A percentile compares a stretch with the other conserved stretches of the same genome.
phyloP scores from a whole-genome alignment of 2,797 vertebrate genomes.

The Petrocephalus schoutedeni region DNA sequence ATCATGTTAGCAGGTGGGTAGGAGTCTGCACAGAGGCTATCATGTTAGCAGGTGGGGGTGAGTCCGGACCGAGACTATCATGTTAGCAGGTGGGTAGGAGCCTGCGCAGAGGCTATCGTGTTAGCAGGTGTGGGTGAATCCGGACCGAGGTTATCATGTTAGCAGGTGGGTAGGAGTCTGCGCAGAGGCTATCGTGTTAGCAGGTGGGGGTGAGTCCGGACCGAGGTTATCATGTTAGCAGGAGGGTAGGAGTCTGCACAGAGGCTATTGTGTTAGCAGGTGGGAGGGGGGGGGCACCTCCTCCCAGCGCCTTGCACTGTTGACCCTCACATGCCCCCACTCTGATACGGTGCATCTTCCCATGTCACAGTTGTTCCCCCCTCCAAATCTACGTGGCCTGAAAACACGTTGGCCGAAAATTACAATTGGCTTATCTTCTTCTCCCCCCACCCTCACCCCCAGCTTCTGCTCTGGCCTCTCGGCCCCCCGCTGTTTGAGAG shows the following conservation, averaged over 20 bases:
- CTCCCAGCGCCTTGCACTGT: background rate
- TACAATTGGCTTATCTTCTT: background rate
- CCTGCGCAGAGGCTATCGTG: conserved; percentile 16
- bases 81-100: background rate
- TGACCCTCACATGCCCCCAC: background rate
- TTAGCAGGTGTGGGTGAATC: background rate
- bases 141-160: background rate
- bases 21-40: background rate
- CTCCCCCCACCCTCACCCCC: background rate
- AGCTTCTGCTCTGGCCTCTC: background rate
- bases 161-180: background rate
- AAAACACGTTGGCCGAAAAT: background rate
- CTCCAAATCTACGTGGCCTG: background rate
- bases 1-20: background rate
- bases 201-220: background rate
- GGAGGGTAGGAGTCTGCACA: background rate
- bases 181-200: background rate
- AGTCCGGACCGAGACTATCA: background rate
- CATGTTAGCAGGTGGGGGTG: background rate
- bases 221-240: background rate
- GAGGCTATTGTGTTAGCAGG: background rate
- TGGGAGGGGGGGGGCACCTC: background rate
- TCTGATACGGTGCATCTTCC: background rate
- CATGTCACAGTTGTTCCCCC: background rate
- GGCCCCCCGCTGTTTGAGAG: conserved; percentile 18